These are phyloP conservation scores for Mareca strepera DNA, from an alignment of 2,797 vertebrate species.

Conservation along the genomic window DNA sequence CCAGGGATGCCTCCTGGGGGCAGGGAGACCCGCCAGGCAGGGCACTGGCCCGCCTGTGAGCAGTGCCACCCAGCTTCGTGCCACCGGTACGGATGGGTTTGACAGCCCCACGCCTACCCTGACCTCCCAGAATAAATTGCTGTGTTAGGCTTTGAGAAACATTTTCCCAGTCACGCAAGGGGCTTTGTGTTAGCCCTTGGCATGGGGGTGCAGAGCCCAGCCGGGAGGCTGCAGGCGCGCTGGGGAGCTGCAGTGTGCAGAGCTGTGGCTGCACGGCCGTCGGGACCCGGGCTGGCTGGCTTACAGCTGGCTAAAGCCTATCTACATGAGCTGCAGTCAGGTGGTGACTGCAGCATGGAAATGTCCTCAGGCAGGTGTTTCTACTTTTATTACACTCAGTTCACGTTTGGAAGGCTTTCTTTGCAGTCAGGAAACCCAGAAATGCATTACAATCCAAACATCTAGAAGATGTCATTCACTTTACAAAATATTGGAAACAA, in stretches of 20 bases:
- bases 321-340: background rate
- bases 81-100: background rate
- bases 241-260: background rate
- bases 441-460: constrained; percentile 22
- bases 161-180: background rate
- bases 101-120: background rate
- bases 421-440: background rate
- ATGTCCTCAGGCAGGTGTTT: constrained; percentile 42
- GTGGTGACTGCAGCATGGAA: constrained; percentile 3
- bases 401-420: background rate
- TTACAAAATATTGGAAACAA: background rate
- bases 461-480: background rate
- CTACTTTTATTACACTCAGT: background rate
- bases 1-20: background rate
- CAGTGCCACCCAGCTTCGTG: background rate
- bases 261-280: background rate
- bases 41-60: background rate
- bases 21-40: background rate
- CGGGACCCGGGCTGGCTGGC: background rate
- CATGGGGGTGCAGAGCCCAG: background rate
- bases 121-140: background rate
- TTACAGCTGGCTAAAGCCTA: background rate
- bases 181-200: background rate
- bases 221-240: background rate
- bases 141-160: background rate